Conservation (phyloP, 2,113 vertebrate genomes). For the Dendrocopos noguchii region DNA sequence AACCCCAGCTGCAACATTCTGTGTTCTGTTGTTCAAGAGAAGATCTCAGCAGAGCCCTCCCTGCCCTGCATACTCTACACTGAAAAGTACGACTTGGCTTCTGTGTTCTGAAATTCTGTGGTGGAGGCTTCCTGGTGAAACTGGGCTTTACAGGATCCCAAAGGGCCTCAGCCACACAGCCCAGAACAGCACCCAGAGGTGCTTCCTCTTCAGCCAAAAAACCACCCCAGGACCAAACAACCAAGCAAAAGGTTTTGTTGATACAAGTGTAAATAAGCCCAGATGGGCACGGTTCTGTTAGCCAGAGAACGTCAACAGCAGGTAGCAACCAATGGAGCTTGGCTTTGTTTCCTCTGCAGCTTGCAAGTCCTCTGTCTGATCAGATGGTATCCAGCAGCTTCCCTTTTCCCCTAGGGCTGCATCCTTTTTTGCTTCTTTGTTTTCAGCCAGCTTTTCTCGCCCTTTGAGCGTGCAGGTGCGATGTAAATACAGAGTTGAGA, state of each 20-base stretch:
- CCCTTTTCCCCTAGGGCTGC: slow-evolving; percentile 33
- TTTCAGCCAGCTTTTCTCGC: slow-evolving; percentile 45
- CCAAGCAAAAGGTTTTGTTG: not conserved
- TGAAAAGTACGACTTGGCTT: not conserved
- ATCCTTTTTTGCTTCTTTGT: slow-evolving; percentile 49
- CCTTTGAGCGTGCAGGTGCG: slow-evolving; percentile 26
- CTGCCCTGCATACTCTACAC: not conserved
- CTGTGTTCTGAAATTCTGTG: not conserved
- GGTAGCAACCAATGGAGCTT: not conserved
- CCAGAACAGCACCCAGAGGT: not conserved
- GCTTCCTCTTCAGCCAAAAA: not conserved
- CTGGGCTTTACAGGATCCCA: not conserved
- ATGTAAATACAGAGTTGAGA: slow-evolving; percentile 33
- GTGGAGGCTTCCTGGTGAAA: not conserved
- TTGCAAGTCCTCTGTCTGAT: not conserved
- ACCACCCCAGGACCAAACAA: not conserved
- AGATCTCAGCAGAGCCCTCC: not conserved
- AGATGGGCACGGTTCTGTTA: not conserved
- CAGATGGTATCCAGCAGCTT: not conserved
- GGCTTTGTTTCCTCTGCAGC: slow-evolving; percentile 20
- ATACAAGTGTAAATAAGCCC: not conserved
- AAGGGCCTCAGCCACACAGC: not conserved
- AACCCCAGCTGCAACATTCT: not conserved
- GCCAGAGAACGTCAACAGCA: not conserved
- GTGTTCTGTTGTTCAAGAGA: not conserved